Base-by-base conservation (phyloP, 2,888 invertebrate species). In the Euproctis similis region DNA sequence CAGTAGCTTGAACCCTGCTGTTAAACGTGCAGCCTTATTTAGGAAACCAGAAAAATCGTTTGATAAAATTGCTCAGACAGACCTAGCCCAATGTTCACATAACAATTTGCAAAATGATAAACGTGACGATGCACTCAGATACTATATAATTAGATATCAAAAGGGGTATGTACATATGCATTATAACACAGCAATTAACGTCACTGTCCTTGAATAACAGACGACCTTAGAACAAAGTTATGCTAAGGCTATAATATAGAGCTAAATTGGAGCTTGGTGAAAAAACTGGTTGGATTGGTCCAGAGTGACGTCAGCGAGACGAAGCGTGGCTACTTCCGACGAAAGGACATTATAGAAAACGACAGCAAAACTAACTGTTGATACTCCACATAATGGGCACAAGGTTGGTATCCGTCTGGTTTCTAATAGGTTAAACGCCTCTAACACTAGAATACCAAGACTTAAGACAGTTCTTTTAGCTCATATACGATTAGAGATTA, bases 231-330 rank as follows among this genome's bases (percentile, higher is more conserved):
- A 71, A 72, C 73, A 65, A 62, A 76, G 74, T 65, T 81, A 80
- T 81, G 78, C 77, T 77, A 77, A 77, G n/a, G n/a, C n/a, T 71
- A 78, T 72, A 77, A 76, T 77, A 75, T 78, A 80, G 74, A 63
- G 62, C 70, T 69, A 69, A 82, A 75, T 75, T 75, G 72, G 73
- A 61, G 69, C 72, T 70, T 52, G 41, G 50, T 56, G 28, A 59
- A 66, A 68, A 70, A 80, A 81, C 77, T 74, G 73, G 81, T 81
- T 40, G 46, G 64, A 42, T 60, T 50, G 64, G 65, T 67, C 58
- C 51, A 50, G 53, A 35, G 38, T 81, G 78, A 80, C 81, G 81
- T 78, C 80, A 80, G 36, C 38, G 37, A 32, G 30, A 41, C 63
- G 54, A 61, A 60, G 64, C 68, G 64, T 65, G 63, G 47, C 42